Evolutionary conservation across 2,888 invertebrate genomes (phyloP).

Genomic region (Congeria kusceri): DNA sequence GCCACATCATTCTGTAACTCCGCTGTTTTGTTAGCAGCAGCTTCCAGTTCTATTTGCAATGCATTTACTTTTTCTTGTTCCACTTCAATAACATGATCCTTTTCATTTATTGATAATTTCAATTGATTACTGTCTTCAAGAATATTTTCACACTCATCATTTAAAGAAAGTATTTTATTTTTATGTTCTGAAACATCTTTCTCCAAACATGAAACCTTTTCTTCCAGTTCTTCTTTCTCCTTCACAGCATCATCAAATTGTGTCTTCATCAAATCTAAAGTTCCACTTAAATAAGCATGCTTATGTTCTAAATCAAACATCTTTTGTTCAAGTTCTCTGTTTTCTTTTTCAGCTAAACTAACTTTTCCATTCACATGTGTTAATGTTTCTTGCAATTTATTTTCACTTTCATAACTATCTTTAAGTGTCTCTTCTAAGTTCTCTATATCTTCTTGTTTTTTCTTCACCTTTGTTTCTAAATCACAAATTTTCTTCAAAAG

Average conservation of each 20-base stretch:
- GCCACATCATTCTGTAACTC: constrained; percentile 14
- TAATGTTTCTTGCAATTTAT: constrained; percentile 27
- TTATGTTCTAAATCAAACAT: constrained; percentile 59
- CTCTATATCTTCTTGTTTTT: constrained; percentile 20
- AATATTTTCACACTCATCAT: constrained; percentile 24
- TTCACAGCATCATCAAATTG: constrained; percentile 51
- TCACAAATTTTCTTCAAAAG: constrained; percentile 38
- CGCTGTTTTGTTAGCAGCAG: not conserved
- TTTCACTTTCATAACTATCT: constrained; percentile 28
- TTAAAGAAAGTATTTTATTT: constrained; percentile 34
- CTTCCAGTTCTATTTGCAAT: not conserved
- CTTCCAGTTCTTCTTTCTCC: constrained; percentile 54
- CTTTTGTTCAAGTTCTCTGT: constrained; percentile 54
- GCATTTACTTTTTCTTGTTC: constrained; percentile 7
- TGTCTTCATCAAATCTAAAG: constrained; percentile 50
- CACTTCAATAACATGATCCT: constrained; percentile 30
- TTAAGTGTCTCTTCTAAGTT: constrained; percentile 30
- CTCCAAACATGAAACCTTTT: constrained; percentile 43
- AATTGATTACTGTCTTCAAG: constrained; percentile 36
- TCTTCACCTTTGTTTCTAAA: constrained; percentile 21
- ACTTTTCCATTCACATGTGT: constrained; percentile 27
- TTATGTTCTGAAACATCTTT: constrained; percentile 34
- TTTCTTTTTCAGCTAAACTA: constrained; percentile 29
- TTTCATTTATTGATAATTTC: constrained; percentile 18
- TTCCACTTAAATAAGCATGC: constrained; percentile 26